These are phyloP conservation scores for Ceraclea dissimilis DNA, from an alignment of 2,888 invertebrate species.

Conservation along the genomic window DNA sequence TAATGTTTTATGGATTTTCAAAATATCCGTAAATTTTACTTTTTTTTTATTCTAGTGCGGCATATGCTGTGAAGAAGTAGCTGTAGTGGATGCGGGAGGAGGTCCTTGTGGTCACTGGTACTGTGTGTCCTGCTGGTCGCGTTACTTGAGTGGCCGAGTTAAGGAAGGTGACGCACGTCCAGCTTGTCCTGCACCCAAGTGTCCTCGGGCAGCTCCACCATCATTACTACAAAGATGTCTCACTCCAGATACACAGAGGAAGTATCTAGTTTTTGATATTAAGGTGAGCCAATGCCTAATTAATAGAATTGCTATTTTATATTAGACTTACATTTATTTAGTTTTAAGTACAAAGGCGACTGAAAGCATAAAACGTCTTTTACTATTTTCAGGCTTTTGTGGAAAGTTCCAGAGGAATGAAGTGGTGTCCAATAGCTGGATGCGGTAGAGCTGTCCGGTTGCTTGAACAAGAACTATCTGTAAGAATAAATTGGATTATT, in stretches of 20 bases:
- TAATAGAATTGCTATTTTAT: background rate
- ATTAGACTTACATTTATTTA: too few relatives aligned
- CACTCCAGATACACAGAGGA: conserved; percentile 55
- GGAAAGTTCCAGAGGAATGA: conserved; percentile 60
- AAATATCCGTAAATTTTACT: too few relatives aligned
- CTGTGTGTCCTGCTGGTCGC: conserved; percentile 58
- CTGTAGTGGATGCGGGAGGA: conserved; percentile 18
- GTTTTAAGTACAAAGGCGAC: too few relatives aligned
- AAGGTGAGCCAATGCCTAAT: conserved; percentile 39
- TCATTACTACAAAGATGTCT: conserved; percentile 59
- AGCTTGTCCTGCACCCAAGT: conserved; percentile 57
- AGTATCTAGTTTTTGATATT: conserved; percentile 62
- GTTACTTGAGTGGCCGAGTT: conserved; percentile 57
- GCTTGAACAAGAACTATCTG: conserved; percentile 47
- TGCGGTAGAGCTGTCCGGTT: conserved; percentile 58
- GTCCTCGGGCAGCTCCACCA: conserved; percentile 55
- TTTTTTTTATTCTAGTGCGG: conserved; percentile 43
- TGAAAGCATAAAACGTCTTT: too few relatives aligned
- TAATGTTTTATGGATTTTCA: too few relatives aligned
- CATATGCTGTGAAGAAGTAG: conserved; percentile 40
- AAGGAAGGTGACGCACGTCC: conserved; percentile 59
- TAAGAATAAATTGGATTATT: conserved; percentile 23
- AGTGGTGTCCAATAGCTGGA: conserved; percentile 63
- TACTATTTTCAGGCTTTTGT: conserved; percentile 52
- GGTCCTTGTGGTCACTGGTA: conserved; percentile 53